Conservation (phyloP, 2,113 vertebrate genomes). For the Coreoperca whiteheadi region DNA sequence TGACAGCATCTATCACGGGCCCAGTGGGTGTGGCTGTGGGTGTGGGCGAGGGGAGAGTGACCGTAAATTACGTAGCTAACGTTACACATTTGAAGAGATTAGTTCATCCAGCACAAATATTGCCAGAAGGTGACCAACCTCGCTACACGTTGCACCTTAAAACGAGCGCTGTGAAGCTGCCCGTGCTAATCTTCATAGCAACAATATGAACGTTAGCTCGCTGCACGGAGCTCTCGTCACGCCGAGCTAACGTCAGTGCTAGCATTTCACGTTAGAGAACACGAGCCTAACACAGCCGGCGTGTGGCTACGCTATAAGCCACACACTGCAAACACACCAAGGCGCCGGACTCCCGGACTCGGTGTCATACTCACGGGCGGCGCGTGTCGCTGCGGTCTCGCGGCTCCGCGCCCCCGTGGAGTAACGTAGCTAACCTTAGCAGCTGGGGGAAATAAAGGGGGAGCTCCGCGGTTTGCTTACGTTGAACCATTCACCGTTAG, state of each 20-base stretch:
- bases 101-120: neutral
- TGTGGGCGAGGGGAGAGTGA: neutral
- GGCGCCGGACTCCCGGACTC: too few species aligned
- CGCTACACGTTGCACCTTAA: neutral
- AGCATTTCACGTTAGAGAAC: neutral
- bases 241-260: too few species aligned
- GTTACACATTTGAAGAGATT: neutral
- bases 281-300: neutral
- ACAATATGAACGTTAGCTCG: neutral
- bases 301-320: neutral
- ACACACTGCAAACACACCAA: neutral
- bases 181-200: neutral
- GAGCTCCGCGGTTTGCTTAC: neutral
- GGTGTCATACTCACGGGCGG: slow-evolving; percentile 12
- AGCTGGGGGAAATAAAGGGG: neutral
- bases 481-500: neutral
- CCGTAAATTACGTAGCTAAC: neutral
- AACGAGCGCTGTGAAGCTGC: neutral
- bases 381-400: neutral
- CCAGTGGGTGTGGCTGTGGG: slow-evolving; percentile 11
- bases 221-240: neutral
- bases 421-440: neutral
- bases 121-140: neutral
- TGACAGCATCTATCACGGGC: neutral
- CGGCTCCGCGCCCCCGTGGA: neutral